Base-by-base conservation (phyloP, 2,888 invertebrate species). In the Tetranychus piercei region DNA sequence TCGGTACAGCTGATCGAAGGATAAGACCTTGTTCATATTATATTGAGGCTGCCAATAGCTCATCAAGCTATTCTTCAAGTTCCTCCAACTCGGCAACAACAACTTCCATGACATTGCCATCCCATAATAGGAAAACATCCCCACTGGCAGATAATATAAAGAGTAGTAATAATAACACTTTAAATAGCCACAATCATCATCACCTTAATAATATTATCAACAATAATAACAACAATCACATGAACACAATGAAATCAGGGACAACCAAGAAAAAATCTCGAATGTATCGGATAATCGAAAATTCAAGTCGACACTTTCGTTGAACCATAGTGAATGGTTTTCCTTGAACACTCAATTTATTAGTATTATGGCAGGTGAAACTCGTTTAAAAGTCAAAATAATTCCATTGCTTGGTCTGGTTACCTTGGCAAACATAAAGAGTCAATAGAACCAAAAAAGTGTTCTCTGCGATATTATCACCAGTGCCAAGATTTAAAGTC, bases 301-400 rank as follows among this genome's bases (percentile, higher is more conserved):
- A 69, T 69, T 69, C 69, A 69, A 69, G 69, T 69, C 69, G 69
- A 20, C 20, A n/a, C 22, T 69, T 69, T 69, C 34, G 20, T 23
- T 69, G 69, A 69, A 6, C 22, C 6, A 11, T n/a, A 6, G 1
- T 8, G 0, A 55, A 15, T 55, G 11, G 7, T 6, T 55, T 55
- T 15, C 11, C 55, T 9, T 15, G 55, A 55, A 15, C 1, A 55
- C 15, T n/a, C n/a, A n/a, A n/a, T n/a, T n/a, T 15, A 55, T 55
- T 55, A 15, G 55, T 55, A 55, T 15, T 55, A 55, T 55, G 9
- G 55, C 15, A 55, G 55, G 1, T 15, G 55, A 55, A 15, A 55
- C 23, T 45, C 45, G 3, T 45, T 15, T 4, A 45, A 6, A 7
- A 45, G n/a, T 9, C 7, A 45, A 9, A 45, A 15, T 7, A 55